phyloP scores from a whole-genome alignment of 2,888 invertebrate genomes.

The Dicranocentrus wangi region DNA sequence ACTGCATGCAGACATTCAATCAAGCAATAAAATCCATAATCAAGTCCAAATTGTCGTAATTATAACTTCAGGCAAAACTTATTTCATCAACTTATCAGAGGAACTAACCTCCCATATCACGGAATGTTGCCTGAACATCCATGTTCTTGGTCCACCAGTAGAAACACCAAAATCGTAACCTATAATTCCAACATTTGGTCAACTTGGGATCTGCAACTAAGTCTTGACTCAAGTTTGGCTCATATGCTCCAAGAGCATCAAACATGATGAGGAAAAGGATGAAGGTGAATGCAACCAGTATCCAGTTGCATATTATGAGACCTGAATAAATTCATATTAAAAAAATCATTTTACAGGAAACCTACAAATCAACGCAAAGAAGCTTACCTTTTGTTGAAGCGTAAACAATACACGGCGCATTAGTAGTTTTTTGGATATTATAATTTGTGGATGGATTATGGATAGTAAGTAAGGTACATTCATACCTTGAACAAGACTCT shows the following conservation, averaged over 20 bases:
- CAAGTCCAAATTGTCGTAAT: too few relatives aligned
- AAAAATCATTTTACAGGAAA: too few relatives aligned
- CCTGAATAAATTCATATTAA: too few relatives aligned
- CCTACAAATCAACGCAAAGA: too few relatives aligned
- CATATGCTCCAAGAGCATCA: slow-evolving; percentile 84
- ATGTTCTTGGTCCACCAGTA: slow-evolving; percentile 80
- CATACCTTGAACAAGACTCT: slow-evolving; percentile 82
- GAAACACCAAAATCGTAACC: slow-evolving; percentile 80
- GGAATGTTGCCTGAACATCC: slow-evolving; percentile 82
- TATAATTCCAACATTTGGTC: slow-evolving; percentile 82
- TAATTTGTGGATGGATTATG: too few relatives aligned
- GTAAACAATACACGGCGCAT: too few relatives aligned
- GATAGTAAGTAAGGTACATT: too few relatives aligned
- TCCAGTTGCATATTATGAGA: slow-evolving; percentile 87
- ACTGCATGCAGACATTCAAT: slow-evolving; percentile 75
- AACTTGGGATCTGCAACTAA: slow-evolving; percentile 77
- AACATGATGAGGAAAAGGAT: slow-evolving; percentile 86
- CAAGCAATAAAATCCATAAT: neutral
- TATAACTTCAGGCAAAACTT: too few relatives aligned
- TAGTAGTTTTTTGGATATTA: too few relatives aligned
- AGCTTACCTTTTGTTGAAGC: too few relatives aligned
- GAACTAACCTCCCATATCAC: slow-evolving; percentile 85
- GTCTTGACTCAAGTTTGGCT: slow-evolving; percentile 76
- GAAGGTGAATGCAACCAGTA: slow-evolving; percentile 82
- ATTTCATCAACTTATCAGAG: too few relatives aligned